Conservation (phyloP, 2,113 vertebrate genomes). For the Anthoscopus minutus region DNA sequence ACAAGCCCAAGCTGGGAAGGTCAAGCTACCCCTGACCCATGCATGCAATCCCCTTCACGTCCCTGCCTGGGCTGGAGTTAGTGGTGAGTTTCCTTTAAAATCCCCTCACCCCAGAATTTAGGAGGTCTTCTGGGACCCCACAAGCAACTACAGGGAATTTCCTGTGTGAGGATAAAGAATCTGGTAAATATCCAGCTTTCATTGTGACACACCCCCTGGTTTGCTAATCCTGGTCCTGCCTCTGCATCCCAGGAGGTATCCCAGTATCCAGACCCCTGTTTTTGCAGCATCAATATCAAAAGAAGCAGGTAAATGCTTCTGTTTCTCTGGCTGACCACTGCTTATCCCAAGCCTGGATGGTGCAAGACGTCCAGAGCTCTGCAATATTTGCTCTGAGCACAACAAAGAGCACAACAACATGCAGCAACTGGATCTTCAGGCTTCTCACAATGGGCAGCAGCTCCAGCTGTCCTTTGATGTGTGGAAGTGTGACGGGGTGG, state of each 20-base stretch:
- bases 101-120: background rate
- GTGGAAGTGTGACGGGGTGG: background rate
- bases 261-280: rapidly evolving
- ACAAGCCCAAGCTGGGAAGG: background rate
- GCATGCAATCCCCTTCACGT: rapidly evolving
- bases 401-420: background rate
- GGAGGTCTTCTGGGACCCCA: background rate
- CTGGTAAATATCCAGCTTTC: background rate
- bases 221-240: background rate
- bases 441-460: background rate
- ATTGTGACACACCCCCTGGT: background rate
- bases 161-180: background rate
- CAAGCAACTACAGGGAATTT: background rate
- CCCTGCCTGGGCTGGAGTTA: background rate
- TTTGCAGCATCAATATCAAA: background rate
- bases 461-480: background rate
- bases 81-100: background rate
- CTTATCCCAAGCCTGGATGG: background rate
- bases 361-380: background rate
- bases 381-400: rapidly evolving
- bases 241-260: background rate
- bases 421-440: background rate
- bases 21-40: background rate
- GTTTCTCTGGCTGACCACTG: rapidly evolving
- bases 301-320: rapidly evolving